These are phyloP conservation scores for Drosophila longiperda DNA, from an alignment of 2,888 invertebrate genomes.

Conservation along the genomic window DNA sequence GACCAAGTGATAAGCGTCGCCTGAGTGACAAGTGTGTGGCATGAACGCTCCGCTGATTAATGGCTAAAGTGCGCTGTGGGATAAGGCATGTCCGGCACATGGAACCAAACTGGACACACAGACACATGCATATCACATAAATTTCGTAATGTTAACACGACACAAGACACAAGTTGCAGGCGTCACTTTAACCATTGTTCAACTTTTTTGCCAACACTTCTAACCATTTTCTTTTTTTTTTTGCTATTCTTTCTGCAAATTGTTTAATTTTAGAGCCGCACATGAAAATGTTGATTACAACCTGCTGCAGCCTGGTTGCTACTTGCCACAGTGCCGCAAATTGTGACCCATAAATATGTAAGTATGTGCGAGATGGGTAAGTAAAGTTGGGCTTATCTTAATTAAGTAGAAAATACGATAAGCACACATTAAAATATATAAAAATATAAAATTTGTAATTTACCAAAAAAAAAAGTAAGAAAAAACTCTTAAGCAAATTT, in stretches of 20 bases:
- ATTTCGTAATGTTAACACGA: constrained; percentile 81
- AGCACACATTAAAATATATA: neutral
- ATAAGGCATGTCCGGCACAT: constrained; percentile 33
- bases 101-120: neutral
- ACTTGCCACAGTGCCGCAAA: constrained; percentile 22
- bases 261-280: constrained; percentile 55
- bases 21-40: constrained; percentile 80
- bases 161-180: constrained; percentile 73
- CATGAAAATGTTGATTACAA: constrained; percentile 70
- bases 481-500: neutral
- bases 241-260: constrained; percentile 23
- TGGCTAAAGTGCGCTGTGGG: constrained; percentile 58
- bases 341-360: constrained; percentile 12
- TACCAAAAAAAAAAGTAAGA: neutral
- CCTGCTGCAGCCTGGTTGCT: constrained; percentile 24
- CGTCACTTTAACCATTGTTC: constrained; percentile 19
- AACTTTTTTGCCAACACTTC: constrained; percentile 18
- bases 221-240: constrained; percentile 14
- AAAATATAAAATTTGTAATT: neutral
- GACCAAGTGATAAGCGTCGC: constrained; percentile 73
- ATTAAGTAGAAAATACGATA: neutral
- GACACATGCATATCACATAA: constrained; percentile 66
- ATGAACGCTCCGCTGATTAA: constrained; percentile 76
- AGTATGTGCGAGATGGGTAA: constrained; percentile 20
- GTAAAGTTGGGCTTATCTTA: constrained; percentile 1